Evolutionary conservation across 1,140 invertebrate species (phyloP).

Genomic region (Dendrolimus punctatus): DNA sequence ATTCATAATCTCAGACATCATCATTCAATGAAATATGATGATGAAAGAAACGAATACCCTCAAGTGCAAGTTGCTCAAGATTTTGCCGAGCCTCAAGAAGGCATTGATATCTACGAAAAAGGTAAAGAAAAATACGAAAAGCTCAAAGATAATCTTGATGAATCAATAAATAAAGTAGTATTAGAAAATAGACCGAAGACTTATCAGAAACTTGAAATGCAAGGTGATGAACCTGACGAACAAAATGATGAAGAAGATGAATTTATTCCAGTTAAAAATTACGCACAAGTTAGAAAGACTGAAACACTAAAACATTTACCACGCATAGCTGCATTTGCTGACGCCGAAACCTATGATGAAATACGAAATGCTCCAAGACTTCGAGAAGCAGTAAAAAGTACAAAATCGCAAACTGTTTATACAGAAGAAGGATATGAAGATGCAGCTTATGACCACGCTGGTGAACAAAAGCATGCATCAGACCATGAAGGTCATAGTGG

Average conservation of each 20-base stretch:
- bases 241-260: conserved; percentile 55
- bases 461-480: conserved; percentile 79
- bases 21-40: conserved; percentile 59
- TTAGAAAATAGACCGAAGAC: conserved; percentile 36
- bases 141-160: conserved; percentile 51
- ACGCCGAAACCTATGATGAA: conserved; percentile 75
- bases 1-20: conserved; percentile 49
- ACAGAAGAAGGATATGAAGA: conserved; percentile 87
- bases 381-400: conserved; percentile 77
- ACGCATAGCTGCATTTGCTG: conserved; percentile 67
- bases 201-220: conserved; percentile 39
- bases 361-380: conserved; percentile 75
- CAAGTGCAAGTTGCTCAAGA: conserved; percentile 34
- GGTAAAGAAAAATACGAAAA: conserved; percentile 49
- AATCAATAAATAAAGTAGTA: conserved; percentile 49
- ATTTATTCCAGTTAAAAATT: conserved; percentile 78
- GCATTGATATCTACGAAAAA: conserved; percentile 64
- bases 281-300: conserved; percentile 78
- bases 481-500: conserved; percentile 65
- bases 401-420: conserved; percentile 82
- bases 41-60: conserved; percentile 64
- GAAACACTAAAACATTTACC: conserved; percentile 76
- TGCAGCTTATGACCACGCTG: conserved; percentile 82
- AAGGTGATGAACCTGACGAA: conserved; percentile 40
- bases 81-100: conserved; percentile 40